Conservation (phyloP, 2,113 vertebrate species). For the Neotoma lepida region DNA sequence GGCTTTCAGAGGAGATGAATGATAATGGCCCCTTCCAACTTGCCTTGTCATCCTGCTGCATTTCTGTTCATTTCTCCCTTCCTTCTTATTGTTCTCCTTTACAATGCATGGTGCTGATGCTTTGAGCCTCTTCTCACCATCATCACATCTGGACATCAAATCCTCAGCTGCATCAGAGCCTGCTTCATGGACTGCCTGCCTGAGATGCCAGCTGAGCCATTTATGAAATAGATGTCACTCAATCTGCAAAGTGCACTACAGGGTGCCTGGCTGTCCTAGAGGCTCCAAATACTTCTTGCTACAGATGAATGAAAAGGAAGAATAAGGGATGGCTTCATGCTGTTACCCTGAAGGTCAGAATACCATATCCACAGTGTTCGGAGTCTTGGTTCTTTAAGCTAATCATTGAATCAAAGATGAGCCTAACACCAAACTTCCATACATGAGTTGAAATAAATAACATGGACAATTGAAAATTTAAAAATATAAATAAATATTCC, state of each 20-base stretch:
- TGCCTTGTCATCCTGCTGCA: slow-evolving; percentile 52
- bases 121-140: background rate
- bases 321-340: slow-evolving; percentile 70
- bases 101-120: slow-evolving; percentile 1
- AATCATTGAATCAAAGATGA: slow-evolving; percentile 74
- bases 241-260: slow-evolving; percentile 38
- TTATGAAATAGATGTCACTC: background rate
- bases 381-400: slow-evolving; percentile 72
- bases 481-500: background rate
- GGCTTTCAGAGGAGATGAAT: slow-evolving; percentile 76
- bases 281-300: background rate
- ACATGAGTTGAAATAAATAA: background rate
- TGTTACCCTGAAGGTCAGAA: slow-evolving; percentile 64
- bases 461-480: background rate
- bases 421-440: slow-evolving; percentile 63
- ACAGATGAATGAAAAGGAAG: slow-evolving; percentile 42
- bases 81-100: slow-evolving; percentile 43
- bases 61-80: background rate
- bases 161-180: slow-evolving; percentile 21
- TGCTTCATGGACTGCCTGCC: background rate
- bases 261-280: background rate
- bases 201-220: slow-evolving; percentile 34
- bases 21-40: slow-evolving; percentile 29
- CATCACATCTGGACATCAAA: background rate
- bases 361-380: background rate